phyloP scores from a whole-genome alignment of 37 sponge, comb jelly and placozoan species.

The Halisarca cf. caerulea region DNA sequence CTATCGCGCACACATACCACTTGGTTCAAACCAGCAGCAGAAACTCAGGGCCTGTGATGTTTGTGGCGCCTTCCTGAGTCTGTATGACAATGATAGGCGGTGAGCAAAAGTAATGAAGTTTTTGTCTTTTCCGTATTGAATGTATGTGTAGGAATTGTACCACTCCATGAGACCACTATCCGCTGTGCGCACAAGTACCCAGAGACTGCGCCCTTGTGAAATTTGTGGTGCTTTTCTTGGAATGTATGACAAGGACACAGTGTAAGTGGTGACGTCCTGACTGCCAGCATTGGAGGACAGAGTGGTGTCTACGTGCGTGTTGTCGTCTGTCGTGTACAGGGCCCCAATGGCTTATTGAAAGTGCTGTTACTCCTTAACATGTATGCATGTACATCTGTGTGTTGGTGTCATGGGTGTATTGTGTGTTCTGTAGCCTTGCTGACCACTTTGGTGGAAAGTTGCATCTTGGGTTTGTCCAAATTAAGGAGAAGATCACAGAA shows the following conservation, averaged over 20 bases:
- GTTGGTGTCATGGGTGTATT: background rate
- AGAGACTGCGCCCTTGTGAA: conserved; percentile 69
- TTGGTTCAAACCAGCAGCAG: conserved; percentile 93
- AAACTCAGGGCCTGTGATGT: conserved; percentile 99
- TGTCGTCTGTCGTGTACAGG: background rate
- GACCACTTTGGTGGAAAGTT: conserved; percentile 99
- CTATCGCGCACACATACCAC: conserved; percentile 79
- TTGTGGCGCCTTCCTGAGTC: conserved; percentile 99
- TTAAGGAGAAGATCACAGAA: conserved; percentile 83
- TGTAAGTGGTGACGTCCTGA: conserved; percentile 10
- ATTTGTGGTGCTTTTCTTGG: conserved; percentile 76
- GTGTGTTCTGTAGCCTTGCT: conserved; percentile 63
- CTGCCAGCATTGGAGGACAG: too few relatives aligned
- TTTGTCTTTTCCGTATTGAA: background rate
- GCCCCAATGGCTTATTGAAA: background rate
- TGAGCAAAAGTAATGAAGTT: conserved; percentile 25
- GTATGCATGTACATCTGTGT: background rate
- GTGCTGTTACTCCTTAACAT: background rate
- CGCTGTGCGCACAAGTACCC: conserved; percentile 33
- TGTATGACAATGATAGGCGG: conserved; percentile 98
- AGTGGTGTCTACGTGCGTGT: background rate
- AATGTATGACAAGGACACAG: conserved; percentile 71
- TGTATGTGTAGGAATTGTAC: conserved; percentile 21
- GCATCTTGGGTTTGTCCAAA: conserved; percentile 95
- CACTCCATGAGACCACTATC: conserved; percentile 11